Conservation (phyloP, 2,113 vertebrate species). For the Phyllostomus discolor region DNA sequence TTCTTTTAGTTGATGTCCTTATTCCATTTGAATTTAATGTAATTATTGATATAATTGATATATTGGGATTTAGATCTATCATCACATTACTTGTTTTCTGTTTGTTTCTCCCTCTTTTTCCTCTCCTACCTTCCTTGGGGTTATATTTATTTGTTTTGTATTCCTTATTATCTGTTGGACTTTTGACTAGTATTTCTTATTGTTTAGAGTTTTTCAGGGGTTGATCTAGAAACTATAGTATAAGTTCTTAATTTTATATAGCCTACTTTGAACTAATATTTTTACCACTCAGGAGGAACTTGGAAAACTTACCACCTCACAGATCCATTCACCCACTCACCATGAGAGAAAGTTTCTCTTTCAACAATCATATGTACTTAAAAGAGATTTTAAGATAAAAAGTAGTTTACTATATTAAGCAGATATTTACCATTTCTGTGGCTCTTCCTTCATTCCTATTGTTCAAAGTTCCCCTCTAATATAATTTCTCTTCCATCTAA, state of each 20-base stretch:
- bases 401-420: not conserved
- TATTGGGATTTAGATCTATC: not conserved
- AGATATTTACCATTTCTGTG: not conserved
- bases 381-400: not conserved
- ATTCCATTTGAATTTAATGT: not conserved
- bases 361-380: not conserved
- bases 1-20: not conserved
- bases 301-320: not conserved
- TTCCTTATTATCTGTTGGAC: not conserved
- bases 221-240: not conserved
- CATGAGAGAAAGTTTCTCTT: not conserved
- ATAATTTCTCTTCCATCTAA: not conserved
- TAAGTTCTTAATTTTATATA: not conserved
- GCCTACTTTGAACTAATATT: not conserved
- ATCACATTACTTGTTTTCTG: not conserved
- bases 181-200: not conserved
- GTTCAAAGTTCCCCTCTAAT: not conserved
- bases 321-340: not conserved
- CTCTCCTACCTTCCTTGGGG: not conserved
- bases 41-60: not conserved
- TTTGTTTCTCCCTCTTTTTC: not conserved
- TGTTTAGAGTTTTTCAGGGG: not conserved
- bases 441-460: not conserved
- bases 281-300: not conserved
- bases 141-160: not conserved